Evolutionary conservation across 2,113 vertebrate species (phyloP), one percentile per base, ranked within the genome.

Genomic region (Malurus elegans): DNA sequence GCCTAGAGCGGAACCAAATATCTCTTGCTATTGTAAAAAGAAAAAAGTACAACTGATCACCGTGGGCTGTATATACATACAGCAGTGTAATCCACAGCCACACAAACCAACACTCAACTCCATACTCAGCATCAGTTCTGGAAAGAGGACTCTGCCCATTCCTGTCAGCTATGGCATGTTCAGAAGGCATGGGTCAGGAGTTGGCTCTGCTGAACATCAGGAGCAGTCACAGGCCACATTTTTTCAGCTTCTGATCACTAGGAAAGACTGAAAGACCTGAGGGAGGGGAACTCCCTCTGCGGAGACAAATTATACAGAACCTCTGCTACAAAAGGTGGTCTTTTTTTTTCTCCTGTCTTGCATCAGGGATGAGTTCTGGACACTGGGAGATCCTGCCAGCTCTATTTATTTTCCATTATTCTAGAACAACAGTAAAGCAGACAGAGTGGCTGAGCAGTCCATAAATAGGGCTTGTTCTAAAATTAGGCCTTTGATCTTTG

Each of bases 381-480:
- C 67, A 42, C 75, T 6, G 11, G 25, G 40, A 76, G 58, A 73
- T 92, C 67, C 42, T 1, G 18, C 38, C 88, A 92, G 67, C 47
- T 86, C 82, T 62, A 56, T 85, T 93, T 79, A 71, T 93, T 96
- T 95, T 80, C 56, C 79, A 86, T 71, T 92, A 28, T 80, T 88
- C 83, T 78, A 86, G 73, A 95, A 90, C 53, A 90, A 74, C 47
- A 81, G 29, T 71, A 90, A 73, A 80, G 47, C 82, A 93, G 88
- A 93, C 58, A 84, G 45, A 85, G 60, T 36, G n/a, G 71, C 79
- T 86, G 56, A 93, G 58, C 64, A 79, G 64, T 73, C 88, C 88
- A 86, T 84, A 97, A 96, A 97, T 94, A 93, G 82, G 79, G 44
- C 53, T 88, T 57, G 92, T 83, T 90, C 94, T 96, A 96, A 97